Evolutionary conservation across 2,113 vertebrate species (phyloP), one percentile per base, ranked within the genome.

Genomic region (Dolichallabes microphthalmus): DNA sequence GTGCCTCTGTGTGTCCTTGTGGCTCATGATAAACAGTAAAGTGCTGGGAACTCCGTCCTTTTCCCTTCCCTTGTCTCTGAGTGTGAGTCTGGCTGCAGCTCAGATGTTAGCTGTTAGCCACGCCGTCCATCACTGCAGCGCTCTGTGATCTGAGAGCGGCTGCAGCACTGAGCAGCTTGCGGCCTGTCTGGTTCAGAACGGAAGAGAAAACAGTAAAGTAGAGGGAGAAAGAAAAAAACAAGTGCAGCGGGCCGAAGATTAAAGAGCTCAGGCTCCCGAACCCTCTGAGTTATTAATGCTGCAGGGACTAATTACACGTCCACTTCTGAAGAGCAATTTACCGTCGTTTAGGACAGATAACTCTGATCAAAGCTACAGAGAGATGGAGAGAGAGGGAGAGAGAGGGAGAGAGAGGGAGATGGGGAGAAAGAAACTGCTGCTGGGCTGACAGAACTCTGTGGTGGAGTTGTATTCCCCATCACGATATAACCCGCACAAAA

Each of bases 231-330:
- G 74, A 85, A 50, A 73, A 68, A 66, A 82, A 66, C 57, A 52
- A 80, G 83, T 73, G 86, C 82, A 87, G 89, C 87, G 82, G 85
- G 82, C 82, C 52, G 73, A 88, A 93, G 91, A 95, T 95, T 93
- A 94, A 93, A 94, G 94, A 92, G 91, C 74, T 91, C 82, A 5
- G 39, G 82, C 86, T 84, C 88, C 83, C 85, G 85, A 91, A 90
- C 90, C 88, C 90, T 88, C 90, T 87, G 88, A 88, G 87, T 91
- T 93, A 94, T 93, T 94, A 95, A 94, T 92, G 88, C 88, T 80
- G n/a, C 88, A 91, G 93, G 91, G 77, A 92, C 91, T 93, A 93
- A 94, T 93, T 93, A 91, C 90, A 92, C 87, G 89, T 86, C 88
- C 82, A 92, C 88, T 92, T 90, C 91, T 91, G 75, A 90, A 90